Evolutionary conservation across 2,888 invertebrate species (phyloP).

Genomic region (Nephrotoma flavescens): DNA sequence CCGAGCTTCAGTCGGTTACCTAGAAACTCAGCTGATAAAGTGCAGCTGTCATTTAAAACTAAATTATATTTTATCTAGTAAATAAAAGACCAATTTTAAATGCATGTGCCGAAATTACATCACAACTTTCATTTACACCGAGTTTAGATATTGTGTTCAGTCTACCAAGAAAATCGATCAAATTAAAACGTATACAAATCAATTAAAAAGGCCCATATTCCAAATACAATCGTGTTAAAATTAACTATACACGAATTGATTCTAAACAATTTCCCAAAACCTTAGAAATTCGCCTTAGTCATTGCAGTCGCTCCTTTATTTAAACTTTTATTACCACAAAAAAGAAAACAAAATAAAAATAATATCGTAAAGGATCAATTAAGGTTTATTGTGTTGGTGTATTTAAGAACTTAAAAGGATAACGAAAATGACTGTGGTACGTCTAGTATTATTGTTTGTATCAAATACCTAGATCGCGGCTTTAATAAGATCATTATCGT

Average conservation of each 20-base stretch:
- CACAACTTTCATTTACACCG: background rate
- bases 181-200: background rate
- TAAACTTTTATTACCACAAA: background rate
- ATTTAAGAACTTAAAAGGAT: background rate
- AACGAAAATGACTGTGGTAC: background rate
- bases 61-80: background rate
- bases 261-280: background rate
- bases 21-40: background rate
- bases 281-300: background rate
- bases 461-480: background rate
- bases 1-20: no score
- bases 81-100: background rate
- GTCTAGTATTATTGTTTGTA: background rate
- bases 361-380: background rate
- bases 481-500: constrained; percentile 1
- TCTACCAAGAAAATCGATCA: background rate
- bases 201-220: background rate
- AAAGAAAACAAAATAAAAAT: background rate
- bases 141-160: background rate
- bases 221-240: background rate
- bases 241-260: background rate
- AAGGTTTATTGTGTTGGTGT: background rate
- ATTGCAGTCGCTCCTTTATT: background rate
- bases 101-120: background rate
- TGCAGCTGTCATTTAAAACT: background rate